Conservation (phyloP, 2,888 invertebrate genomes). For the Drosophila paramelanica region DNA sequence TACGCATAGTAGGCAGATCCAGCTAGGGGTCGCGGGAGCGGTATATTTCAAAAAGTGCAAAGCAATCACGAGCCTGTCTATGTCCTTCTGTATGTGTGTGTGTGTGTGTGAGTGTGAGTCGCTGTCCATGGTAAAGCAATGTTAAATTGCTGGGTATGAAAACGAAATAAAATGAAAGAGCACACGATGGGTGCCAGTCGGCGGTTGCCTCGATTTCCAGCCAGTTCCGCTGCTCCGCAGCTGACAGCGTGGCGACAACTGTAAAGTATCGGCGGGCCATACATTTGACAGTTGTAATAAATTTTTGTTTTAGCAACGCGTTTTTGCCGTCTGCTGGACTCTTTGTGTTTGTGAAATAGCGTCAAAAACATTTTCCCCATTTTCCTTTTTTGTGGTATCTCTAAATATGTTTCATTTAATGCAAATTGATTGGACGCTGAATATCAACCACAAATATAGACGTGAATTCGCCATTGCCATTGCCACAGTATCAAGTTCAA, state of each 20-base stretch:
- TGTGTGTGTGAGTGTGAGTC: constrained; percentile 19
- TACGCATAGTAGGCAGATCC: constrained; percentile 61
- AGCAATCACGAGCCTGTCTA: constrained; percentile 67
- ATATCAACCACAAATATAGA: constrained; percentile 62
- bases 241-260: constrained; percentile 51
- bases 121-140: constrained; percentile 33
- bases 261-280: constrained; percentile 65
- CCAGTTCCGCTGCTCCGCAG: constrained; percentile 22
- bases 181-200: constrained; percentile 30
- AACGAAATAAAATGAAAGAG: constrained; percentile 54
- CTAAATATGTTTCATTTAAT: constrained; percentile 70
- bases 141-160: constrained; percentile 54
- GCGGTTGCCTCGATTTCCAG: constrained; percentile 17
- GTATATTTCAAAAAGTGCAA: constrained; percentile 72
- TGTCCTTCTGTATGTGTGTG: constrained; percentile 11
- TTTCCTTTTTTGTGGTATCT: constrained; percentile 37
- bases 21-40: constrained; percentile 5
- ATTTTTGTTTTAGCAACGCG: constrained; percentile 60
- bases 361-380: constrained; percentile 49
- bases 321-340: constrained; percentile 18
- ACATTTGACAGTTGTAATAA: constrained; percentile 70
- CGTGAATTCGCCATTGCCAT: constrained; percentile 56
- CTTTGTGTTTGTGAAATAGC: constrained; percentile 54
- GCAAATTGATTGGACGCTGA: constrained; percentile 77
- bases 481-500: constrained; percentile 53